Evolutionary conservation across 2,797 vertebrate genomes (phyloP).

Genomic region (Aselliscus stoliczkanus): DNA sequence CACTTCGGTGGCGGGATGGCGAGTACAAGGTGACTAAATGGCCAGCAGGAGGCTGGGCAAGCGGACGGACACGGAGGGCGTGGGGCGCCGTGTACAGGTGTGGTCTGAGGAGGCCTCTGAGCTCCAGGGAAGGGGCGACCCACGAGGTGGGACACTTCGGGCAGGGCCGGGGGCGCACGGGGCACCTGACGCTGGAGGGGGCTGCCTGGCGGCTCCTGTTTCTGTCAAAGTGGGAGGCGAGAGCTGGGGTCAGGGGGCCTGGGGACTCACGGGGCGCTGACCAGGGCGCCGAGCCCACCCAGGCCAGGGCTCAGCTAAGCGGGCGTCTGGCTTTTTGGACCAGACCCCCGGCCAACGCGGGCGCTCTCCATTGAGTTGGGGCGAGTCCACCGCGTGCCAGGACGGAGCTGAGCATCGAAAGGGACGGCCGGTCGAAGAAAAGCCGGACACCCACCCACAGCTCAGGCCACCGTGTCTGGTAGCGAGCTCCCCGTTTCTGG

Average conservation of each 20-base stretch:
- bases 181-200: too few species aligned
- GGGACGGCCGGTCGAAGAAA: neutral
- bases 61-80: too few species aligned
- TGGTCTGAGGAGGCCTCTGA: neutral
- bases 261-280: too few species aligned
- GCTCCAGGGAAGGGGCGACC: neutral
- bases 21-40: too few species aligned
- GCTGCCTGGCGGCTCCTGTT: too few species aligned
- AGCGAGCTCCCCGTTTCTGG: neutral
- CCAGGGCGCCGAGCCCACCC: neutral
- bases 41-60: too few species aligned
- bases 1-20: too few species aligned
- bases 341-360: accelerated
- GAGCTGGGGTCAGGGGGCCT: neutral
- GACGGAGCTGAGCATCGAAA: accelerated
- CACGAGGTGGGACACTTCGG: too few species aligned
- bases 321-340: neutral
- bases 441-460: neutral
- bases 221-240: neutral
- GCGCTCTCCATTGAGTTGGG: accelerated
- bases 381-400: neutral
- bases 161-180: too few species aligned
- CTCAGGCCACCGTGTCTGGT: accelerated
- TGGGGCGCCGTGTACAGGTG: too few species aligned
- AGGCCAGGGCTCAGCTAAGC: neutral